A percentile compares a stretch with the other conserved stretches of the same genome.
phyloP scores from a whole-genome alignment of 2,888 invertebrate species.

The Metallyticus violacea region DNA sequence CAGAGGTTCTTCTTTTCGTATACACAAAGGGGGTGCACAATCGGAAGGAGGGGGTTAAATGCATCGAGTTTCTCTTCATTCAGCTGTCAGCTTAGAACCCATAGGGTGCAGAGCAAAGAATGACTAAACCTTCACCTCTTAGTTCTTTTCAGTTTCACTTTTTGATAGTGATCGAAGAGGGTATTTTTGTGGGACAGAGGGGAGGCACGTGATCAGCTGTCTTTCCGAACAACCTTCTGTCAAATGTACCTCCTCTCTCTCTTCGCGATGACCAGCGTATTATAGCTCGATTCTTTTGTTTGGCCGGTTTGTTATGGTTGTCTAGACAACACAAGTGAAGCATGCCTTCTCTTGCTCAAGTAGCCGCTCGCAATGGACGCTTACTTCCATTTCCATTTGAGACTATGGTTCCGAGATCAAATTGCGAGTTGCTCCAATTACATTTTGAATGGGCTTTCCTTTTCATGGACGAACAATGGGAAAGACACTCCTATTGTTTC shows the following conservation, averaged over 20 bases:
- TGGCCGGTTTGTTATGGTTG: not conserved
- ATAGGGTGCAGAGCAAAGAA: not conserved
- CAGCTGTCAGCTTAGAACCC: conserved; percentile 19
- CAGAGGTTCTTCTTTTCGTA: not conserved
- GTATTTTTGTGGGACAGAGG: not conserved
- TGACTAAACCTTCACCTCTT: not conserved
- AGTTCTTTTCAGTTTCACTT: conserved; percentile 24
- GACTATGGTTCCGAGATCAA: not conserved
- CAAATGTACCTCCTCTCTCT: not conserved
- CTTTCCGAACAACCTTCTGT: not conserved
- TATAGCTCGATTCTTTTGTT: not conserved
- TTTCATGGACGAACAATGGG: not conserved
- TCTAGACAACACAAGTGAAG: not conserved
- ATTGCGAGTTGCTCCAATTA: not conserved
- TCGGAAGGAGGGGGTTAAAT: not conserved
- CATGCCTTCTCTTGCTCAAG: not conserved
- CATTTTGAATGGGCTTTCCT: not conserved
- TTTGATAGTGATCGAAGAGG: conserved; percentile 25
- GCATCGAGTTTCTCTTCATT: not conserved
- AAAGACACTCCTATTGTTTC: not conserved
- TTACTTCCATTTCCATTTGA: too few relatives aligned
- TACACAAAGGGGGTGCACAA: not conserved
- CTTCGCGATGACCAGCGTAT: not conserved
- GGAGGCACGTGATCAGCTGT: conserved; percentile 23
- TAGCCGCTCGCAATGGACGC: not conserved